Evolutionary conservation across 2,113 vertebrate genomes (phyloP).

Genomic region (Lasiurus cinereus): DNA sequence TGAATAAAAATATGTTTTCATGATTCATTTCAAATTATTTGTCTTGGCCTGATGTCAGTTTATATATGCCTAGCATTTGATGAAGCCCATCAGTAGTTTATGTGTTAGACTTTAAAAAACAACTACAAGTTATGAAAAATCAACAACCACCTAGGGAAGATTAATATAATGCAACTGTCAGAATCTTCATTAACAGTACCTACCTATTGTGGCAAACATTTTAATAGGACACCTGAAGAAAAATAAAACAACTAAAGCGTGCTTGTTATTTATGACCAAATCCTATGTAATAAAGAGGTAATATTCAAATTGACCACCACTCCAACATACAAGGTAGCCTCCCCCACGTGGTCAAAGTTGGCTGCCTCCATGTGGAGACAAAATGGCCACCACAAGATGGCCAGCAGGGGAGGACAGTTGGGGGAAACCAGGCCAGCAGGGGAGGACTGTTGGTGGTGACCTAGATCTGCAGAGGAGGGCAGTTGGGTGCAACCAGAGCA

Average conservation of each 20-base stretch:
- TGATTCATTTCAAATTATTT: constrained; percentile 16
- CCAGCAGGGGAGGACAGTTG: too few species aligned
- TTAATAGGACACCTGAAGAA: neutral
- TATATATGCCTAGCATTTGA: constrained; percentile 66
- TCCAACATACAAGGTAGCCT: too few species aligned
- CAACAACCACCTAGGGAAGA: constrained; percentile 73
- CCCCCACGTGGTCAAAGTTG: too few species aligned
- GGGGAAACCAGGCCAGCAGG: too few species aligned
- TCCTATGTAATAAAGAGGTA: too few species aligned
- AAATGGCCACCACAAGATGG: too few species aligned
- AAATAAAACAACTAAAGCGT: neutral
- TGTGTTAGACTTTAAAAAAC: constrained; percentile 50
- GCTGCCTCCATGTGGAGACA: too few species aligned
- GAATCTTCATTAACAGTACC: constrained; percentile 76
- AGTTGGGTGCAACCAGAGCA: too few species aligned
- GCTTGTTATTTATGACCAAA: neutral
- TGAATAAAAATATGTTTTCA: neutral
- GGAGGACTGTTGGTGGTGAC: too few species aligned
- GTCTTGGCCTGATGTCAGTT: constrained; percentile 43
- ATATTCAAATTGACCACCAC: too few species aligned
- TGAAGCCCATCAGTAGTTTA: constrained; percentile 44
- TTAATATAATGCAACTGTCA: constrained; percentile 52
- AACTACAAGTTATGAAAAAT: constrained; percentile 56
- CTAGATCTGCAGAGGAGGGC: too few species aligned
- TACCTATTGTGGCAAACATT: neutral